These are phyloP conservation scores for Chelonus formosanus DNA, from an alignment of 2,888 invertebrate genomes.

Conservation along the genomic window DNA sequence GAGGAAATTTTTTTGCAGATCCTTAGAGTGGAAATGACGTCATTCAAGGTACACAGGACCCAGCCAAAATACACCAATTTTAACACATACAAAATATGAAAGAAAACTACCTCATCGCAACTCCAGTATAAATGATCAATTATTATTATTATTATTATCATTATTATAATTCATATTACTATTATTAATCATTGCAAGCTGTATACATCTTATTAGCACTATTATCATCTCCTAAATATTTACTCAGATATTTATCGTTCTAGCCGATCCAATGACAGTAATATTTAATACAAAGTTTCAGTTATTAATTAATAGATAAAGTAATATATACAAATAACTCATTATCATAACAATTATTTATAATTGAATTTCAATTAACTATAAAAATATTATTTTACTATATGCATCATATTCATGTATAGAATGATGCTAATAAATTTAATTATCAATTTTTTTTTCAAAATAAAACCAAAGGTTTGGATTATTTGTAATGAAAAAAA, in stretches of 20 bases:
- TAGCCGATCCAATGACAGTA: neutral
- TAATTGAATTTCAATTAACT: no score
- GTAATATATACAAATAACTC: no score
- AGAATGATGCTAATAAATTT: no score
- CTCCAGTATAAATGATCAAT: slow-evolving; percentile 2
- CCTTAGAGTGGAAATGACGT: slow-evolving; percentile 10
- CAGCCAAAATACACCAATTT: slow-evolving; percentile 4
- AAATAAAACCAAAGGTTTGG: no score
- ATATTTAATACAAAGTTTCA: no score
- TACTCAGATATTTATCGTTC: slow-evolving; percentile 18
- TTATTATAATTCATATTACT: no score
- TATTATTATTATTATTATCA: neutral
- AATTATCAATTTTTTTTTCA: no score
- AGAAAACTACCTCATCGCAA: neutral
- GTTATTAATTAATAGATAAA: no score
- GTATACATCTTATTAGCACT: neutral
- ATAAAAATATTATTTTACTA: no score
- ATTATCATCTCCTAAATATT: neutral
- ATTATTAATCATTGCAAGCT: neutral
- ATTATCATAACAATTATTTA: no score
- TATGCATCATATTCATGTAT: no score
- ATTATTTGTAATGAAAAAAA: no score
- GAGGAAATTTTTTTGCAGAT: slow-evolving; percentile 22
- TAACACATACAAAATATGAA: neutral
- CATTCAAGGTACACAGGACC: slow-evolving; percentile 11